A percentile compares a stretch with the other conserved stretches of the same genome.
Conservation (phyloP, 92 coral and sea anemone genomes). For the Phymanthus crucifer region DNA sequence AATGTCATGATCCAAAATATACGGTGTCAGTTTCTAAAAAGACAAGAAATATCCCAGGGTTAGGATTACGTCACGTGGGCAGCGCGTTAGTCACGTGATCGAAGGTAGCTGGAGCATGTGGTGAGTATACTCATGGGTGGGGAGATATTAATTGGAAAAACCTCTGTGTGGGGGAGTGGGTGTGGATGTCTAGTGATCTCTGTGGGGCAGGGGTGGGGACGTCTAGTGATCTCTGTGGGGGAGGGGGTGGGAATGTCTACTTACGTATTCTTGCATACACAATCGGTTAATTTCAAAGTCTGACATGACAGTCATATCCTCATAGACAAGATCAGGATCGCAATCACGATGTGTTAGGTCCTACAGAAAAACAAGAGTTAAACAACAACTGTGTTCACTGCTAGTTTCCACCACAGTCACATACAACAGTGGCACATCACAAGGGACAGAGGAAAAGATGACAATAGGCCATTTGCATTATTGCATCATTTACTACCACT, state of each 20-base stretch:
- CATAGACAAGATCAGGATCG: slow-evolving; percentile 84
- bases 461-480: no score
- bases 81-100: no score
- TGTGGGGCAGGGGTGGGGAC: not conserved
- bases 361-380: slow-evolving; percentile 32
- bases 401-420: no score
- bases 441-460: no score
- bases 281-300: slow-evolving; percentile 89
- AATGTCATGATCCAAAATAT: slow-evolving; percentile 54
- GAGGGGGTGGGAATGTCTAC: slow-evolving; percentile 1
- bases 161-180: not conserved
- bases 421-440: no score
- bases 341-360: slow-evolving; percentile 82
- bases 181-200: not conserved
- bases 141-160: not conserved
- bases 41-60: not conserved
- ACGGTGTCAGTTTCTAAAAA: slow-evolving; percentile 62
- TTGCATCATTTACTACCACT: no score
- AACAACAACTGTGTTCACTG: no score
- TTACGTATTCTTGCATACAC: slow-evolving; percentile 74
- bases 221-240: not conserved
- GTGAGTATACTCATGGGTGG: not conserved
- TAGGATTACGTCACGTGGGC: not conserved
- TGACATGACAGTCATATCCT: slow-evolving; percentile 98
- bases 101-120: not conserved